Percentiles rank a stretch among this genome's conserved stretches.
Conservation (phyloP, 2,797 vertebrate genomes). For the Dallia pectoralis region DNA sequence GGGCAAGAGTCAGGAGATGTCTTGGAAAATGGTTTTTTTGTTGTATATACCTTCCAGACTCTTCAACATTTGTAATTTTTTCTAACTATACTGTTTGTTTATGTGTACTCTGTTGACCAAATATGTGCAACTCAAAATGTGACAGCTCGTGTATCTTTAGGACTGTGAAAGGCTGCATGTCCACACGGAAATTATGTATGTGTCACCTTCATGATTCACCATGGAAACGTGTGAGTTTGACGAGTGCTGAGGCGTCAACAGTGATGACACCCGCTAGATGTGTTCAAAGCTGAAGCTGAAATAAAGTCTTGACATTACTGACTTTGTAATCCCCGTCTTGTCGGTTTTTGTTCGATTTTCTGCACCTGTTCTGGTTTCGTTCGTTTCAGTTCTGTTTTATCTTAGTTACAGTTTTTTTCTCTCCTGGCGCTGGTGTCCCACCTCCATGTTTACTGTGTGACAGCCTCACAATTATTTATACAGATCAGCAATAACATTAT, state of each 20-base stretch:
- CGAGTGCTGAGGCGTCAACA: background rate
- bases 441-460: too few relatives aligned
- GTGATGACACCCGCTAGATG: background rate
- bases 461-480: too few relatives aligned
- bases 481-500: too few relatives aligned
- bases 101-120: background rate
- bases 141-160: background rate
- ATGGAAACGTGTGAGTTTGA: background rate
- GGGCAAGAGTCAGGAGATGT: constrained; percentile 27
- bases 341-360: too few relatives aligned
- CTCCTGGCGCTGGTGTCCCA: too few relatives aligned
- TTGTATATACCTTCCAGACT: background rate
- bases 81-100: background rate
- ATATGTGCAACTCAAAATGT: background rate
- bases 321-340: too few relatives aligned
- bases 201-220: background rate
- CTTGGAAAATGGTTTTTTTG: constrained; percentile 42
- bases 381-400: too few relatives aligned
- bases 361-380: too few relatives aligned
- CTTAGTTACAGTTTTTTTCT: too few relatives aligned
- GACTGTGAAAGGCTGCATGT: background rate
- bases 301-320: background rate
- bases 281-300: background rate
- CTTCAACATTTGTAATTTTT: background rate
- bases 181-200: background rate